Conservation (phyloP, 2,888 invertebrate genomes). For the Microctonus brassicae region DNA sequence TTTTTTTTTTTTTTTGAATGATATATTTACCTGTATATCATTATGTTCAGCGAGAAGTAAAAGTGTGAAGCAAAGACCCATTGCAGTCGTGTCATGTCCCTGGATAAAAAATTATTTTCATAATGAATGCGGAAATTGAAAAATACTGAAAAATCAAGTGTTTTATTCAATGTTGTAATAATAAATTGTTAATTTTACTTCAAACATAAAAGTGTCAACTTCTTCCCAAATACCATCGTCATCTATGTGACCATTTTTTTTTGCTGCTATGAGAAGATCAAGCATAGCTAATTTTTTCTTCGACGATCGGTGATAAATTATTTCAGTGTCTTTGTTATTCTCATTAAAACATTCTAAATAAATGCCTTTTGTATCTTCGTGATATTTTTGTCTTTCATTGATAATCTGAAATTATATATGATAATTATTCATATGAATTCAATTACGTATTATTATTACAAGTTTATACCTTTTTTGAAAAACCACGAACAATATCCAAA, state of each 20-base stretch:
- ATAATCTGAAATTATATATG: constrained; percentile 37
- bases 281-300: constrained; percentile 45
- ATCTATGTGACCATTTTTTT: constrained; percentile 36
- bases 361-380: constrained; percentile 36
- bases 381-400: constrained; percentile 40
- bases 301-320: neutral
- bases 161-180: no score
- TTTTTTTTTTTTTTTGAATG: no score
- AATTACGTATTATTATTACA: neutral
- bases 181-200: constrained; percentile 21
- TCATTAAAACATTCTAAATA: constrained; percentile 23
- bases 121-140: neutral
- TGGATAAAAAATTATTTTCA: neutral
- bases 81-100: constrained; percentile 47
- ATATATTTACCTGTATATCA: constrained; percentile 36
- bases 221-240: constrained; percentile 44
- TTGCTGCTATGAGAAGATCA: constrained; percentile 42
- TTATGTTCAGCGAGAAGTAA: constrained; percentile 45
- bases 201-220: constrained; percentile 47
- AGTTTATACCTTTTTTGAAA: constrained; percentile 39
- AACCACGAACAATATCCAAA: constrained; percentile 37
- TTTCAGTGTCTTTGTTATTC: neutral
- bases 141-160: no score
- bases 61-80: constrained; percentile 39
- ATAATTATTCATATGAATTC: neutral